Evolutionary conservation across 2,888 invertebrate species (phyloP), one percentile per base, ranked within the genome.

Genomic region (Dasysyrphus tricinctus): DNA sequence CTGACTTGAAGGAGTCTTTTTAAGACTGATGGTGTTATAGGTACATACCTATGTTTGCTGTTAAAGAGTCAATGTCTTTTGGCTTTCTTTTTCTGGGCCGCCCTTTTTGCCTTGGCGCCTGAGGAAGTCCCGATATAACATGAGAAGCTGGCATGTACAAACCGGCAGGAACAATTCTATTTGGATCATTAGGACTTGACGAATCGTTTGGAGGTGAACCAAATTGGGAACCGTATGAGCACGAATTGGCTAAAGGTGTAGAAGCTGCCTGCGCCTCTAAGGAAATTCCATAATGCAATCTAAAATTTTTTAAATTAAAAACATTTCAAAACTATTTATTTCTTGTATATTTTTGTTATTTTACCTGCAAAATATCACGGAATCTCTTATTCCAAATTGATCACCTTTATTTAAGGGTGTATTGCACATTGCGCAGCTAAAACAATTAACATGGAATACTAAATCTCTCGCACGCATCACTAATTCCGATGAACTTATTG

Each of bases 391-490:
- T 88, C 98, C 98, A 93, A 98, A 99, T 90, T 97, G 97, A 92
- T 99, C 98, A 54, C 99, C 99, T 91, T 98, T 97, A 80, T 96
- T 97, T 82, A 99, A 94, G 5, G 96, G 96, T 47, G 96, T 94
- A 92, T 95, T 96, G 94, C 98, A 98, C 69, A 96, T 95, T 56
- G 96, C 96, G 92, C 98, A 98, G 61, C 97, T 97, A 94, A 99
- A 99, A 93, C 98, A 99, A 91, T 96, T 96, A 83, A 98, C 96
- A 94, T 99, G 98, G 94, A 97, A 99, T 89, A 98, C 97, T 90
- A 97, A 94, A 90, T 98, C 98, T 69, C 97, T 94, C 11, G 98
- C 98, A 74, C 98, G 94, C 98, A 99, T 98, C 92, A 99, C 98
- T 92, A 98, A 93, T 93, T 98, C 98, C 67, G 97, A 96, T 47